Conservation (phyloP, 2,888 invertebrate species). For the Lasioglossum lativentre region DNA sequence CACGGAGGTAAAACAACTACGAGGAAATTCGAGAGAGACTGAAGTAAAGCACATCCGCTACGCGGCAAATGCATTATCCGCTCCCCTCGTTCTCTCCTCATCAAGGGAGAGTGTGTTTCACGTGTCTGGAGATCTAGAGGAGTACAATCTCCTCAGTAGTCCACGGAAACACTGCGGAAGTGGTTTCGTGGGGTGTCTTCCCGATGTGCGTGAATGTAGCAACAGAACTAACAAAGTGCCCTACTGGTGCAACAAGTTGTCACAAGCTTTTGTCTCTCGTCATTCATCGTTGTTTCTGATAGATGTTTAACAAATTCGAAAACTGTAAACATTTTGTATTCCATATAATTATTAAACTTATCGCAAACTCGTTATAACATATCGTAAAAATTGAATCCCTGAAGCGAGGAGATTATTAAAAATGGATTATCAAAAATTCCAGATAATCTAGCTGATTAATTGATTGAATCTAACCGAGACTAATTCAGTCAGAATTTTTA, state of each 20-base stretch:
- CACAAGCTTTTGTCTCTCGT: neutral
- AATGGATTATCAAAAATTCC: neutral
- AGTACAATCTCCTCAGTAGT: neutral
- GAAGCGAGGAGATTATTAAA: no score
- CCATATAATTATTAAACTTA: neutral
- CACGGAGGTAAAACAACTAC: neutral
- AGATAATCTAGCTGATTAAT: neutral
- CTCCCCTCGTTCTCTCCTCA: neutral
- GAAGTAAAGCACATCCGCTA: neutral
- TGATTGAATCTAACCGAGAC: no score
- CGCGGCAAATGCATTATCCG: neutral
- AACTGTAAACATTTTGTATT: neutral
- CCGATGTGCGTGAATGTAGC: neutral
- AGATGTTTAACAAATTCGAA: neutral
- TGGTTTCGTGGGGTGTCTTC: neutral
- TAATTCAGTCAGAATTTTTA: no score
- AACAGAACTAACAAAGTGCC: neutral
- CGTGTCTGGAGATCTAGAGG: neutral
- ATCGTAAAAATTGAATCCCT: no score
- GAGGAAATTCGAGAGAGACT: neutral
- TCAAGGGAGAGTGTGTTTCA: neutral
- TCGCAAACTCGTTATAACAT: neutral
- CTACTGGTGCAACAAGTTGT: constrained; percentile 1
- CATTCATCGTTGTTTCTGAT: neutral
- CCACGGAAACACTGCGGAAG: neutral